Percentiles rank a stretch among this genome's conserved stretches.
phyloP scores from a whole-genome alignment of 2,797 vertebrate species.

The Chelonia mydas region DNA sequence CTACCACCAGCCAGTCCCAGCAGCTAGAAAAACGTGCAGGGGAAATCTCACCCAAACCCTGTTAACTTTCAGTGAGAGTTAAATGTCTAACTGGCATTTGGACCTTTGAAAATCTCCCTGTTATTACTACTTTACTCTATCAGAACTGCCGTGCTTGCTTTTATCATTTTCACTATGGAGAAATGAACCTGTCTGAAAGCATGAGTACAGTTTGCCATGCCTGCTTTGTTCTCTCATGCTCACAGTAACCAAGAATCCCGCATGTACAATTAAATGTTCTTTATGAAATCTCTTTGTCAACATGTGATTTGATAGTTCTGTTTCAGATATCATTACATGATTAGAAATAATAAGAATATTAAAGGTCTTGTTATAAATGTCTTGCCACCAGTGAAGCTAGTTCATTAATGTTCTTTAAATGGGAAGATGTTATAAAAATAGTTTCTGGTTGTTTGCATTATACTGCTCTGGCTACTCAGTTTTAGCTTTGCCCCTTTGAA shows the following conservation, averaged over 20 bases:
- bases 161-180: neutral
- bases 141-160: neutral
- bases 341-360: neutral
- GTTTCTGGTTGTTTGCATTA: neutral
- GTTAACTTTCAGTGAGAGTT: constrained; percentile 5
- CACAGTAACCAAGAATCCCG: neutral
- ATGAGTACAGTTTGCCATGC: neutral
- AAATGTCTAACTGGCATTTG: neutral
- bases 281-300: neutral
- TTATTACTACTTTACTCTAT: neutral
- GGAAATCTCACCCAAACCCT: neutral
- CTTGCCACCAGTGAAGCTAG: neutral
- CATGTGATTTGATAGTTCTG: neutral
- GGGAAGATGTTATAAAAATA: neutral
- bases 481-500: constrained; percentile 37
- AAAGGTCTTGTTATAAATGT: neutral
- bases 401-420: neutral
- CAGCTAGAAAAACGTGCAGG: neutral
- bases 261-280: accelerated
- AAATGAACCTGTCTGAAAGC: neutral
- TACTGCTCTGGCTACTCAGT: constrained; percentile 5
- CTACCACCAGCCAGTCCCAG: neutral
- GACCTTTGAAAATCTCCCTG: neutral
- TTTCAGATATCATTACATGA: neutral
- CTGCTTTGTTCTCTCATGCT: neutral